A percentile compares a stretch with the other conserved stretches of the same genome.
These are phyloP conservation scores for Drymodes brunneopygia DNA, from an alignment of 2,113 vertebrate species.

Conservation along the genomic window DNA sequence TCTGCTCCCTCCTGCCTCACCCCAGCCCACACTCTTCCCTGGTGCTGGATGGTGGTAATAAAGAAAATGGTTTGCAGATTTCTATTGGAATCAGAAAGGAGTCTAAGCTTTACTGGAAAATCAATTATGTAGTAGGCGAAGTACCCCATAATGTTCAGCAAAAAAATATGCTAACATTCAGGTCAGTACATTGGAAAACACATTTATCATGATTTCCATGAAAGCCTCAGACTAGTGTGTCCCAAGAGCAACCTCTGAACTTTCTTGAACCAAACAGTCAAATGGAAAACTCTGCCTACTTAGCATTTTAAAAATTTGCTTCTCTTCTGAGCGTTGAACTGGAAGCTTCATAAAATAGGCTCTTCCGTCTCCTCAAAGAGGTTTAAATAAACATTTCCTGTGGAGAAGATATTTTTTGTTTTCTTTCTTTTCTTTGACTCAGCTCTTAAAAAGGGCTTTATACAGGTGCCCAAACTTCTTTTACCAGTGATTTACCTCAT, in stretches of 20 bases:
- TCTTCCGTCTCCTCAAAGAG: not conserved
- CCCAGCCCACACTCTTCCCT: not conserved
- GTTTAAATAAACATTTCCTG: not conserved
- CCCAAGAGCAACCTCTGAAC: constrained; percentile 46
- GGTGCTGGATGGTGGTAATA: not conserved
- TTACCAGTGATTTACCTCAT: not conserved
- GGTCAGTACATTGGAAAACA: constrained; percentile 57
- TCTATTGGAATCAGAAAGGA: constrained; percentile 35
- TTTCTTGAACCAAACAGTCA: constrained; percentile 25
- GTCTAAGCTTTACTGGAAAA: constrained; percentile 63
- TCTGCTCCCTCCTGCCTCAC: not conserved
- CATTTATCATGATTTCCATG: constrained; percentile 59
- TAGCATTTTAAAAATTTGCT: constrained; percentile 20
- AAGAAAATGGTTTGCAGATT: constrained; percentile 23
- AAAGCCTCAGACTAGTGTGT: not conserved
- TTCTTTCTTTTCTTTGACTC: not conserved
- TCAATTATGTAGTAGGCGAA: constrained; percentile 39
- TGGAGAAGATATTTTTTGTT: not conserved
- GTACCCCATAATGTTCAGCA: constrained; percentile 52
- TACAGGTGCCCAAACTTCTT: not conserved
- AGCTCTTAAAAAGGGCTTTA: not conserved
- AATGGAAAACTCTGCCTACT: constrained; percentile 11
- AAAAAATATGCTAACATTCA: constrained; percentile 63
- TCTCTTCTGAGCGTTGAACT: not conserved
- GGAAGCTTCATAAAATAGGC: not conserved